These are phyloP conservation scores for Patella vulgata DNA, from an alignment of 1,140 invertebrate genomes.

Conservation along the genomic window DNA sequence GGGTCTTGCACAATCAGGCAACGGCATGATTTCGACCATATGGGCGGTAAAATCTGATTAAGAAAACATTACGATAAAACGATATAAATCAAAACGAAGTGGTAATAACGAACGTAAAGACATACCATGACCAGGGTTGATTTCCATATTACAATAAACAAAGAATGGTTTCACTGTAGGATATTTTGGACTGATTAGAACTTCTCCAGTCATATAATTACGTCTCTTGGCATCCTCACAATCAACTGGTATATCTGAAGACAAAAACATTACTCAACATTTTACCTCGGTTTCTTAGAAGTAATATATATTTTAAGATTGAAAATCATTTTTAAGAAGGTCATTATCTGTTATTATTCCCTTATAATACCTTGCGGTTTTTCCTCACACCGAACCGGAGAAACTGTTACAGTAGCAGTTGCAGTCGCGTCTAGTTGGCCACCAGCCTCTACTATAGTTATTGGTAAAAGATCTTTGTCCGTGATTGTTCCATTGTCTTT, in stretches of 20 bases:
- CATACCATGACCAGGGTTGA: conserved; percentile 40
- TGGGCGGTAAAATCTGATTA: no score
- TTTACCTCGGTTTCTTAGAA: no score
- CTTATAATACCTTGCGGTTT: no score
- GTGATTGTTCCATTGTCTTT: conserved; percentile 42
- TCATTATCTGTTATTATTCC: no score
- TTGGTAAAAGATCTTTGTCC: conserved; percentile 38
- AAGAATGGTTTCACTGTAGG: conserved; percentile 40
- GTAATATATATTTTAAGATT: no score
- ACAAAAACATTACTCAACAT: no score
- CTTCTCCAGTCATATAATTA: conserved; percentile 34
- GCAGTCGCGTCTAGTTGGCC: conserved; percentile 15
- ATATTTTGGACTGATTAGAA: conserved; percentile 37
- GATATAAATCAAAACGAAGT: no score
- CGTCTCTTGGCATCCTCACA: conserved; percentile 44
- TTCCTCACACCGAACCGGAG: conserved; percentile 32
- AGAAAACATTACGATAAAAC: no score
- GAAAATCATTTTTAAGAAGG: no score
- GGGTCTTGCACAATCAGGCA: no score
- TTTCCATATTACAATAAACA: conserved; percentile 51
- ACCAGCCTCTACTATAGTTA: conserved; percentile 31
- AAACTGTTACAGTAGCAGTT: conserved; percentile 19
- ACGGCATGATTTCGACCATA: no score
- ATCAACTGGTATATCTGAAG: conserved; percentile 47
- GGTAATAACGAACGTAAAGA: no score